A percentile compares a stretch with the other conserved stretches of the same genome.
Conservation (phyloP, 2,797 vertebrate genomes). For the Sarcophilus harrisii region DNA sequence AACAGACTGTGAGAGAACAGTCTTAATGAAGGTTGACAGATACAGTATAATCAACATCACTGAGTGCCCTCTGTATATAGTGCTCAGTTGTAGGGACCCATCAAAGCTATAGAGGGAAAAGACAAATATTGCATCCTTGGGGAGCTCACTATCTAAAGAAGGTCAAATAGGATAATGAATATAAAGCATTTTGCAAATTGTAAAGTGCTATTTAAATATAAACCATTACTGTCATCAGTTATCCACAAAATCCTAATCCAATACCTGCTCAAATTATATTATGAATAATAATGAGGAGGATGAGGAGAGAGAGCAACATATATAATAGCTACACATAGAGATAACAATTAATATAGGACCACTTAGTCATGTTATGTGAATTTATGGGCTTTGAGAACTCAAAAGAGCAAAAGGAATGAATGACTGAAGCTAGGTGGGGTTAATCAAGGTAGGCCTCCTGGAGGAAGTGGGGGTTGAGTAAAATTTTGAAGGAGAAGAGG, state of each 20-base stretch:
- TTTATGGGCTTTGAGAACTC: not conserved
- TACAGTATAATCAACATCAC: not conserved
- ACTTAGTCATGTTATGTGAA: accelerated
- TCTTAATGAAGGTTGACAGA: not conserved
- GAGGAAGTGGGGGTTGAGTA: not conserved
- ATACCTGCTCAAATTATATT: not conserved
- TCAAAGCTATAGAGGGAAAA: not conserved
- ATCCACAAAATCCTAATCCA: not conserved
- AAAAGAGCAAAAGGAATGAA: not conserved
- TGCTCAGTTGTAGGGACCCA: not conserved
- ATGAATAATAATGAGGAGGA: not conserved
- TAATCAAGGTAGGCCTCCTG: not conserved
- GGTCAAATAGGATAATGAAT: not conserved
- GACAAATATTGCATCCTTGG: not conserved
- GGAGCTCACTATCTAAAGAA: not conserved
- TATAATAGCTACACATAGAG: not conserved
- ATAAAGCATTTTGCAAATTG: not conserved
- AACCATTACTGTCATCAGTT: not conserved
- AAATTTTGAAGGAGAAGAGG: not conserved
- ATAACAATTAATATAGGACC: constrained; percentile 10
- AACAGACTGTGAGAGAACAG: not conserved
- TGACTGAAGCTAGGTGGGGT: not conserved
- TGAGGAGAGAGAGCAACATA: not conserved
- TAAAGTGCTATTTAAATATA: not conserved
- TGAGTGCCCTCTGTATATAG: not conserved